Evolutionary conservation across 2,113 vertebrate genomes (phyloP).

Genomic region (Upupa epops): DNA sequence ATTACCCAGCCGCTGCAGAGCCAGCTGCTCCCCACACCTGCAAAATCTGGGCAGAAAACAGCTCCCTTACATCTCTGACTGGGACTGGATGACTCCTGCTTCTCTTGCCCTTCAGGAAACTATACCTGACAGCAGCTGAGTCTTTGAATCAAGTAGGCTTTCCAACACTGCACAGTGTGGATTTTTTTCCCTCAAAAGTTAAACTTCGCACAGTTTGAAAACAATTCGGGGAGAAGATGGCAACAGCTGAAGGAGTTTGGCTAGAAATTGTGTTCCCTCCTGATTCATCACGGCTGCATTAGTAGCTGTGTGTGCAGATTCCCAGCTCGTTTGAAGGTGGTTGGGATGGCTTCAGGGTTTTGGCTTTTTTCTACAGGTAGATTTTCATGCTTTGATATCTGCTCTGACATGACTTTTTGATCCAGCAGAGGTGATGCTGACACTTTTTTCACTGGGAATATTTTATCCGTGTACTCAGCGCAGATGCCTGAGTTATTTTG

Average conservation of each 20-base stretch:
- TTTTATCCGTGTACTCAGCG: constrained; percentile 11
- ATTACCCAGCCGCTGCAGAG: background rate
- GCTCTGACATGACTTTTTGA: constrained; percentile 55
- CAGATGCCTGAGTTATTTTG: background rate
- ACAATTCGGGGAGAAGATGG: background rate
- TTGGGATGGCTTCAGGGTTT: constrained; percentile 51
- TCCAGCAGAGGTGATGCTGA: constrained; percentile 36
- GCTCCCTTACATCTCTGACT: background rate
- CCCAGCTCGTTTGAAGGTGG: background rate
- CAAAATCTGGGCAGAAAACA: background rate
- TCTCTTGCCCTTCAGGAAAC: background rate
- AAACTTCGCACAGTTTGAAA: constrained; percentile 30
- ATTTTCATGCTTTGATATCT: constrained; percentile 58
- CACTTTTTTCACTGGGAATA: constrained; percentile 53
- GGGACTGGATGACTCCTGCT: background rate
- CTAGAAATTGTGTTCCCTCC: background rate
- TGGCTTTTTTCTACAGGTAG: constrained; percentile 52
- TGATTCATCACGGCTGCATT: background rate
- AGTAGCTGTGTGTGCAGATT: background rate
- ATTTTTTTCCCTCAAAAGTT: background rate
- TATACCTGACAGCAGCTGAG: background rate
- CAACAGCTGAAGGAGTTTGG: constrained; percentile 12
- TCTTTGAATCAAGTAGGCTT: background rate
- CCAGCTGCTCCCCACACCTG: background rate
- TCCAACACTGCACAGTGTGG: background rate